Percentiles rank a stretch among this genome's conserved stretches.
phyloP scores from a whole-genome alignment of 2,797 vertebrate genomes.

The Centroberyx gerrardi region DNA sequence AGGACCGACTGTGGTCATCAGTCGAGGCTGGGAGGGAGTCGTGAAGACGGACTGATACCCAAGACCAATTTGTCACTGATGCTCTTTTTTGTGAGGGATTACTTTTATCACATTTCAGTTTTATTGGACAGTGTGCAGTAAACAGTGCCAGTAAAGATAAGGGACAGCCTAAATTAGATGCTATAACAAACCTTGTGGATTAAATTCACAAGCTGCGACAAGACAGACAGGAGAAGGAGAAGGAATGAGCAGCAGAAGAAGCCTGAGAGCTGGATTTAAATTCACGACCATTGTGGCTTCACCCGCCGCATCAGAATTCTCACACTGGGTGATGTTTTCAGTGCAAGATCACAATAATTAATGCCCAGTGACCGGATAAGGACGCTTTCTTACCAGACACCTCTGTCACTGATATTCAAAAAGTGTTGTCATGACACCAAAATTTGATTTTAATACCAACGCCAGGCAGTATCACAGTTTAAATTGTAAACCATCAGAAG shows the following conservation, averaged over 20 bases:
- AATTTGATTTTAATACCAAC: too few species aligned
- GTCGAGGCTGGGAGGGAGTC: background rate
- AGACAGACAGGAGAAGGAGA: background rate
- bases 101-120: background rate
- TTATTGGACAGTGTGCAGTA: background rate
- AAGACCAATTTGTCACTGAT: conserved; percentile 93
- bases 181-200: background rate
- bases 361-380: background rate
- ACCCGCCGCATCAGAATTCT: background rate
- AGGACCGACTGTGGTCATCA: background rate
- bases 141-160: background rate
- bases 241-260: background rate
- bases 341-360: background rate
- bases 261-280: background rate
- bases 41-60: conserved; percentile 80
- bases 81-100: conserved; percentile 80
- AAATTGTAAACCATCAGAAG: too few species aligned
- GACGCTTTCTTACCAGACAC: background rate
- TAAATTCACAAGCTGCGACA: background rate
- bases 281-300: background rate
- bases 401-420: background rate
- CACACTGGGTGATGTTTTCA: background rate
- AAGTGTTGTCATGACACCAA: too few species aligned
- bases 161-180: background rate
- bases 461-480: too few species aligned